Evolutionary conservation across 1,140 invertebrate genomes (phyloP).

Genomic region (Saccostrea echinata): DNA sequence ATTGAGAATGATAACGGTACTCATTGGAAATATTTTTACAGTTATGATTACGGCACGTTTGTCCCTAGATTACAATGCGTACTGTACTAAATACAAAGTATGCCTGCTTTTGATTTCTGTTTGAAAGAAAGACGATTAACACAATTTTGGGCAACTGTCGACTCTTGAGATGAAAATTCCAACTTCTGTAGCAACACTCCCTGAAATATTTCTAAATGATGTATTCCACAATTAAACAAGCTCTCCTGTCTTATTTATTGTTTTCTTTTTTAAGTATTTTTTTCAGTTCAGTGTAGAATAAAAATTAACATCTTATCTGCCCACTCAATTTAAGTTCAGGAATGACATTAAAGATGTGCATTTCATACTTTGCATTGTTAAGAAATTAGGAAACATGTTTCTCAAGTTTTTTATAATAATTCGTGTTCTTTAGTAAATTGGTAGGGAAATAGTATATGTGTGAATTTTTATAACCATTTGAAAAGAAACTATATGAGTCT

Average conservation of each 20-base stretch:
- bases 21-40: background rate
- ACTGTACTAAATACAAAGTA: background rate
- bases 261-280: background rate
- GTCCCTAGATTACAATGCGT: background rate
- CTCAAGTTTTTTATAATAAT: slow-evolving; percentile 16
- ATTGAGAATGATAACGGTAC: too few relatives aligned
- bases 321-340: background rate
- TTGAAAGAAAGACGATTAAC: background rate
- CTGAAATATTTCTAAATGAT: background rate
- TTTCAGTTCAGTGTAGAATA: background rate
- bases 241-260: background rate
- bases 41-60: background rate
- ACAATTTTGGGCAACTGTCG: background rate
- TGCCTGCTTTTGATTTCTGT: background rate
- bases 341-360: slow-evolving; percentile 2
- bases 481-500: too few relatives aligned
- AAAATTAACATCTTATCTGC: background rate
- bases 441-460: too few relatives aligned
- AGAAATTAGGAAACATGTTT: background rate
- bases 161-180: slow-evolving; percentile 20
- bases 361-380: background rate
- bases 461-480: too few relatives aligned
- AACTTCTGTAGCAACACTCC: background rate
- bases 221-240: slow-evolving; percentile 4
- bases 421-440: too few relatives aligned